Conservation (phyloP, 2,888 invertebrate species). For the Endomychus coccineus region DNA sequence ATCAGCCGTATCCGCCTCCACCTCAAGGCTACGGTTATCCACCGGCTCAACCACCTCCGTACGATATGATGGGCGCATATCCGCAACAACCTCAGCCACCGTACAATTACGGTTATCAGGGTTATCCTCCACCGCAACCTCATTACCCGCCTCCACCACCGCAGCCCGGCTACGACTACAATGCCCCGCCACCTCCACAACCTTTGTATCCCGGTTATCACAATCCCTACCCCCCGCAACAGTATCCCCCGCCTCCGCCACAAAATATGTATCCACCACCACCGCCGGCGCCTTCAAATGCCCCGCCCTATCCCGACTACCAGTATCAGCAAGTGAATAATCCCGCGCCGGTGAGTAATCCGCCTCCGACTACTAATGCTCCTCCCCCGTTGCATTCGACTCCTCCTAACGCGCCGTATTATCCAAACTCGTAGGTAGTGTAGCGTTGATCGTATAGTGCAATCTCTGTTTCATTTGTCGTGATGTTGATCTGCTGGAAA, state of each 20-base stretch:
- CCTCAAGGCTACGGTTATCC: constrained; percentile 35
- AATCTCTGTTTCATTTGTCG: no score
- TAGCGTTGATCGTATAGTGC: no score
- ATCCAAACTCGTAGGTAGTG: constrained; percentile 26
- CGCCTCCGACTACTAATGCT: constrained; percentile 2
- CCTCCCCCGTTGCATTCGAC: constrained; percentile 7
- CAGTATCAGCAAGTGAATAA: constrained; percentile 31
- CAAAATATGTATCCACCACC: constrained; percentile 33
- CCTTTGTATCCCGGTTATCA: constrained; percentile 30
- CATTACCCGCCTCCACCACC: constrained; percentile 32
- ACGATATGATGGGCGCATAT: constrained; percentile 37
- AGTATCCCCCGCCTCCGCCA: constrained; percentile 32
- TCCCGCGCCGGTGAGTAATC: constrained; percentile 11
- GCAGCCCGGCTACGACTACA: constrained; percentile 22
- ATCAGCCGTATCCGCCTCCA: constrained; percentile 25
- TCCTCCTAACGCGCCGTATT: constrained; percentile 25
- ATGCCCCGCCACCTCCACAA: constrained; percentile 25
- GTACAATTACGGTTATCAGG: constrained; percentile 36
- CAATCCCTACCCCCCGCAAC: constrained; percentile 34
- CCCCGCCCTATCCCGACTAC: constrained; percentile 33
- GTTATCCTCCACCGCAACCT: constrained; percentile 34
- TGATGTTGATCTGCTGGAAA: no score
- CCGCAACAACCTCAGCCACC: constrained; percentile 30
- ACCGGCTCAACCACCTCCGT: constrained; percentile 35
- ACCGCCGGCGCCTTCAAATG: constrained; percentile 24